Percentiles rank a stretch among this genome's conserved stretches.
phyloP scores from a whole-genome alignment of 2,113 vertebrate species.

The Natator depressus region DNA sequence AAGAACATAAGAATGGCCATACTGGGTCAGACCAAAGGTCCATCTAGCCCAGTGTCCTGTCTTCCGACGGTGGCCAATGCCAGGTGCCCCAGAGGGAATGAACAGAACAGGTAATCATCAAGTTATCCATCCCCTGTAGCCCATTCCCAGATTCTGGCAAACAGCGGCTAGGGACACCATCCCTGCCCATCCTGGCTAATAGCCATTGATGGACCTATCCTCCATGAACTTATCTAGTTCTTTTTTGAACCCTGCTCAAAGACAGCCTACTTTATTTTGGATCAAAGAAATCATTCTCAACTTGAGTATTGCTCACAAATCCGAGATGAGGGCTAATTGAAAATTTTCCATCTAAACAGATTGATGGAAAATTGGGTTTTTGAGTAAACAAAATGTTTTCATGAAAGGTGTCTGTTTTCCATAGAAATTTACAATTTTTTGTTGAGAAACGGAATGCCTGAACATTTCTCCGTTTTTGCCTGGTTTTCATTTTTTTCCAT shows the following conservation, averaged over 20 bases:
- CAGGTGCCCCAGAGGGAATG: too few relatives aligned
- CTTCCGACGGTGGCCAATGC: too few relatives aligned
- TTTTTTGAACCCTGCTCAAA: not conserved
- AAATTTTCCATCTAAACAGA: not conserved
- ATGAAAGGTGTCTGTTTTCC: not conserved
- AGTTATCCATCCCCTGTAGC: too few relatives aligned
- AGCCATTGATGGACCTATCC: too few relatives aligned
- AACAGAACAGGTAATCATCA: too few relatives aligned
- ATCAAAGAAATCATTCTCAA: not conserved
- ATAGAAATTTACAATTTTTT: not conserved
- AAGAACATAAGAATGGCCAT: too few relatives aligned
- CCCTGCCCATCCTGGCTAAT: too few relatives aligned
- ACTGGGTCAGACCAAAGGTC: too few relatives aligned
- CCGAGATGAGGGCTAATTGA: fast-evolving
- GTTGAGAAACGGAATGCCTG: not conserved
- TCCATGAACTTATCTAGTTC: too few relatives aligned
- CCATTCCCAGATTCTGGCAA: too few relatives aligned
- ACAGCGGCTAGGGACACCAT: too few relatives aligned
- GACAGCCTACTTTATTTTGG: not conserved
- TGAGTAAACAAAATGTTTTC: not conserved
- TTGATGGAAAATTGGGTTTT: not conserved
- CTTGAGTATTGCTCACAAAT: fast-evolving
- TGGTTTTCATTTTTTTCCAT: not conserved
- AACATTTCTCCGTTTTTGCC: not conserved
- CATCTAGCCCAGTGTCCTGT: too few relatives aligned